Conservation (phyloP, 1,140 invertebrate genomes). For the Helicoverpa armigera region DNA sequence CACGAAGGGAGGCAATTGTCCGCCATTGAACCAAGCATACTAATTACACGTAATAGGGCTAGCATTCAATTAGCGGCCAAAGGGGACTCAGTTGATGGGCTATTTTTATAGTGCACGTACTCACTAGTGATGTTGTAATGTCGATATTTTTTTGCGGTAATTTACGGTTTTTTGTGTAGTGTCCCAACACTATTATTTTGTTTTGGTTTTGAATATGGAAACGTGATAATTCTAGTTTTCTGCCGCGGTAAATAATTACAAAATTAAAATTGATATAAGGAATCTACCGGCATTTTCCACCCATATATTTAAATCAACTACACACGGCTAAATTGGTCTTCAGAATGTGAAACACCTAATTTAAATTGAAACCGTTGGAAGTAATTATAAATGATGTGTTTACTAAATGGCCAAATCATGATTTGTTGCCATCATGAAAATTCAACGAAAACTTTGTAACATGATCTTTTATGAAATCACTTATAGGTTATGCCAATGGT, state of each 20-base stretch:
- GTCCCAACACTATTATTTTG: not conserved
- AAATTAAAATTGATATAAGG: not conserved
- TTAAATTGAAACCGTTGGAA: not conserved
- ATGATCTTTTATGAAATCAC: not conserved
- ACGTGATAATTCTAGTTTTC: no score
- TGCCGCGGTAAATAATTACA: no score
- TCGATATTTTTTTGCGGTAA: slow-evolving; percentile 16
- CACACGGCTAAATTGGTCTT: no score
- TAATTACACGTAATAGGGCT: slow-evolving; percentile 9
- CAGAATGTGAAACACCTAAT: not conserved
- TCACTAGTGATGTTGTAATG: not conserved
- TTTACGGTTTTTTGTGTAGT: not conserved
- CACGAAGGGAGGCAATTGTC: not conserved
- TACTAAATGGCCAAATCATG: not conserved
- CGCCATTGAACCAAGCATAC: not conserved
- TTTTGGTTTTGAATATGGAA: not conserved
- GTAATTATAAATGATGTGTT: not conserved
- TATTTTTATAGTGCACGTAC: not conserved
- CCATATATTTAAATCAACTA: not conserved
- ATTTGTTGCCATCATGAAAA: no score
- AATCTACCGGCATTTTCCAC: not conserved
- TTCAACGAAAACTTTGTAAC: not conserved
- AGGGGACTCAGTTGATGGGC: not conserved
- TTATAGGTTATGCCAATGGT: no score
- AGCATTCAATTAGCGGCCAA: slow-evolving; percentile 9